Percentiles rank a stretch among this genome's conserved stretches.
These are phyloP conservation scores for Metridium senile DNA, from an alignment of 92 coral and sea anemone genomes.

Conservation along the genomic window DNA sequence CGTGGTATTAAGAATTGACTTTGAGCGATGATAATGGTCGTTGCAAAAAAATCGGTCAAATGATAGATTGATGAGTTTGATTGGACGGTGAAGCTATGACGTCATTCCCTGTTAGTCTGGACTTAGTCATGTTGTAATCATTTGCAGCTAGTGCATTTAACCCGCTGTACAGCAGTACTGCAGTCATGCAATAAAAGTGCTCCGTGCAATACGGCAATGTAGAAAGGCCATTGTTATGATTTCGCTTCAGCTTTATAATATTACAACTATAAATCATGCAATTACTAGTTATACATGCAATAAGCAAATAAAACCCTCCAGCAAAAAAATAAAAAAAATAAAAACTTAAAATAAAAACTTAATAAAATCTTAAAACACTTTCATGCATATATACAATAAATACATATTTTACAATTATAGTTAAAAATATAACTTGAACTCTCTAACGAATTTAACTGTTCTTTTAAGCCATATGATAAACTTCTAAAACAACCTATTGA, in stretches of 20 bases:
- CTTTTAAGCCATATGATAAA: too few relatives aligned
- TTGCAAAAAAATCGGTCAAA: too few relatives aligned
- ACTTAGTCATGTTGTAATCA: neutral
- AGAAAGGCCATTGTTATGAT: neutral
- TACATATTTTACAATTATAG: neutral
- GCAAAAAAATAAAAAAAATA: neutral
- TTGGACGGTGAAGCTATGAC: too few relatives aligned
- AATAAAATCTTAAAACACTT: too few relatives aligned
- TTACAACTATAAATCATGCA: neutral
- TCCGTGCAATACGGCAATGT: neutral
- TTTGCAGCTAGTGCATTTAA: neutral
- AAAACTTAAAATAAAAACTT: neutral
- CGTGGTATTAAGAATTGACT: too few relatives aligned
- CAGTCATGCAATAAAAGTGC: conserved; percentile 10
- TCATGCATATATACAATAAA: neutral
- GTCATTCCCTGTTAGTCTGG: too few relatives aligned
- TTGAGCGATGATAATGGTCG: too few relatives aligned
- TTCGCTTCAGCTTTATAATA: neutral
- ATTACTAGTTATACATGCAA: neutral
- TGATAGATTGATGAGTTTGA: too few relatives aligned
- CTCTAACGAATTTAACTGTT: too few relatives aligned
- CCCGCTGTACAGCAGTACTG: neutral
- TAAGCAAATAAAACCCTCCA: neutral
- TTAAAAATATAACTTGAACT: neutral
- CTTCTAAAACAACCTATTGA: too few relatives aligned